These are phyloP conservation scores for Zelleria hepariella DNA, from an alignment of 2,888 invertebrate genomes.

Conservation along the genomic window DNA sequence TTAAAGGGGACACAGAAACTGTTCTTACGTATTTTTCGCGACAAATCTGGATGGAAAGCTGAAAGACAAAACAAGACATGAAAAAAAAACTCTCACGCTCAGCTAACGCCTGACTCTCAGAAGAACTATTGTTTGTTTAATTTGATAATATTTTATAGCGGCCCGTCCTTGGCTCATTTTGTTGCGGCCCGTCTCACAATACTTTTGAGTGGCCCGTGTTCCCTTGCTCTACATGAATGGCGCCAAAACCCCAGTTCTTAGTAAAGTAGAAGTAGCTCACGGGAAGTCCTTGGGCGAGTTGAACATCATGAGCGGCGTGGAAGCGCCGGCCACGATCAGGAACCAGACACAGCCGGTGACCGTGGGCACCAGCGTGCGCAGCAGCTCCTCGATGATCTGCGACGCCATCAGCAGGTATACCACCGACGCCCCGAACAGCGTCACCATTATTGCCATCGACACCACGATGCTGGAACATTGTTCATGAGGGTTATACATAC, in stretches of 20 bases:
- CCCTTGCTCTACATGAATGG: too few species aligned
- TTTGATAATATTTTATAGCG: too few species aligned
- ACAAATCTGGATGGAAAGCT: not conserved
- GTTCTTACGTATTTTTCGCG: not conserved
- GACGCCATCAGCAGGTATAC: slow-evolving; percentile 78
- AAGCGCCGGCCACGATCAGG: slow-evolving; percentile 69
- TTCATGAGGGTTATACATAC: not conserved
- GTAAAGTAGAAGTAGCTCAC: too few species aligned
- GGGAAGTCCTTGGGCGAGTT: slow-evolving; percentile 81
- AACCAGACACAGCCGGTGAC: slow-evolving; percentile 76
- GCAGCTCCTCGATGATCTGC: slow-evolving; percentile 74
- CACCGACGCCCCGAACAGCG: slow-evolving; percentile 76
- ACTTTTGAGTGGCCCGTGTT: too few species aligned
- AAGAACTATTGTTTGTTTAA: too few species aligned
- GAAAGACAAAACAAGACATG: not conserved
- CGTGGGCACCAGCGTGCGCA: slow-evolving; percentile 55
- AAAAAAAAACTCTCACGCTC: too few species aligned
- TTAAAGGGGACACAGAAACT: not conserved
- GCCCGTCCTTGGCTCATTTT: too few species aligned
- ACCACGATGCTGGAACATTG: slow-evolving; percentile 52
- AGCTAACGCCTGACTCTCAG: too few species aligned
- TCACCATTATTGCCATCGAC: slow-evolving; percentile 74
- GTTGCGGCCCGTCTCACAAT: too few species aligned
- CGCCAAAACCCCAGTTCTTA: too few species aligned
- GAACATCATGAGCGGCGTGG: slow-evolving; percentile 76